Evolutionary conservation across 2,888 invertebrate species (phyloP).

Genomic region (Sceliomorpha sp.): DNA sequence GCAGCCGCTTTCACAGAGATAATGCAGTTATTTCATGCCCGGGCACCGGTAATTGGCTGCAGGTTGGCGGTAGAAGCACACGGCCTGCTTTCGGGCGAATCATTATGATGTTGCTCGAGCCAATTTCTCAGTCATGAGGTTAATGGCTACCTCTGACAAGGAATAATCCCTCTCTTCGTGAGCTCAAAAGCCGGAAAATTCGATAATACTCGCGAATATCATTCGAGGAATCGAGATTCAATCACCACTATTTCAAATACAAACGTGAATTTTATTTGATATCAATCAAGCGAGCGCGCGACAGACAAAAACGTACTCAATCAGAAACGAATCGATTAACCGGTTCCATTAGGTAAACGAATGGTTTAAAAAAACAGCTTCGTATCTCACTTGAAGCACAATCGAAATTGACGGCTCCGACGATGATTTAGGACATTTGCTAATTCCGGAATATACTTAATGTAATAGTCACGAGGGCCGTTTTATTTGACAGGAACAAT

Average conservation of each 20-base stretch:
- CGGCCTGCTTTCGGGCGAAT: constrained; percentile 64
- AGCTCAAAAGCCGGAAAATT: constrained; percentile 55
- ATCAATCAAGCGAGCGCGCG: constrained; percentile 13
- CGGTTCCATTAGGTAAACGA: constrained; percentile 13
- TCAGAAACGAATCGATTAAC: constrained; percentile 39
- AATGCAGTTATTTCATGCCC: constrained; percentile 78
- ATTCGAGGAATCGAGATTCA: constrained; percentile 41
- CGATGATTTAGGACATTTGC: no score
- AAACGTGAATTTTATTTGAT: constrained; percentile 15
- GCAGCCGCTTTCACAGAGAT: constrained; percentile 75
- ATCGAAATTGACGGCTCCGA: no score
- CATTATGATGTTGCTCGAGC: constrained; percentile 71
- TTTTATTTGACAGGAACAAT: no score
- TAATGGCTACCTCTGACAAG: constrained; percentile 69
- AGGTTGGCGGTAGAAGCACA: constrained; percentile 66
- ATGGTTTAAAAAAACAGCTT: no score
- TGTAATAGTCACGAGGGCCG: no score
- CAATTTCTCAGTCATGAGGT: constrained; percentile 75
- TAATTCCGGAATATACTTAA: no score
- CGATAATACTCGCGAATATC: constrained; percentile 54
- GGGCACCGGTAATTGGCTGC: constrained; percentile 78
- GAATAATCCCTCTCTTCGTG: constrained; percentile 64
- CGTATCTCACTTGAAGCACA: no score
- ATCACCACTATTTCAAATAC: constrained; percentile 23
- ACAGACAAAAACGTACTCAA: constrained; percentile 34